Evolutionary conservation across 1,140 invertebrate genomes (phyloP).

Genomic region (Hestina assimilis): DNA sequence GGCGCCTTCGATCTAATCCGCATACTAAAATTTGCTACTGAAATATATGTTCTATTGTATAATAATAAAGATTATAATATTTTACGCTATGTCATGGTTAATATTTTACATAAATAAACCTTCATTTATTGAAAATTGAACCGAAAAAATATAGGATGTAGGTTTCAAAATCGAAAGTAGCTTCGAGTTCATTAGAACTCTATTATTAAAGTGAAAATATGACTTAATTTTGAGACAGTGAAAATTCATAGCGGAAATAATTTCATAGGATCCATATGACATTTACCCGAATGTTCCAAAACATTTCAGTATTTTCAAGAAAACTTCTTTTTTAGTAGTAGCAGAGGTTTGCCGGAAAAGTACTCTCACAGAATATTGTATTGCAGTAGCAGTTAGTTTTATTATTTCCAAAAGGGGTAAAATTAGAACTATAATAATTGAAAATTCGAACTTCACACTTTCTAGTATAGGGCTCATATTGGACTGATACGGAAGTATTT

Average conservation of each 20-base stretch:
- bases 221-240: constrained; percentile 6
- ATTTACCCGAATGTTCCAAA: no score
- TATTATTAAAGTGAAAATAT: constrained; percentile 28
- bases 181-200: background rate
- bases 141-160: constrained; percentile 22
- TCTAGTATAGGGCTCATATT: no score
- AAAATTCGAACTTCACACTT: no score
- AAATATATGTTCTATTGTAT: constrained; percentile 19
- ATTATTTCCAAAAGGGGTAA: no score
- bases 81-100: background rate
- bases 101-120: constrained; percentile 21
- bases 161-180: constrained; percentile 27
- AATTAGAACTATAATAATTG: no score
- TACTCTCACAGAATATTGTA: no score
- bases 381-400: no score
- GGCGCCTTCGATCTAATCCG: constrained; percentile 43
- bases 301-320: no score
- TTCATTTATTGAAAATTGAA: constrained; percentile 29
- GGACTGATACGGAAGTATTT: no score
- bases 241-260: background rate
- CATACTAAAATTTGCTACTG: constrained; percentile 5
- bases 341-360: no score
- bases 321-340: no score
- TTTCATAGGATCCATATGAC: background rate
- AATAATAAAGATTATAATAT: constrained; percentile 10